Base-by-base conservation (phyloP, 2,797 vertebrate species). In the Sebastiscus albofasciatus region DNA sequence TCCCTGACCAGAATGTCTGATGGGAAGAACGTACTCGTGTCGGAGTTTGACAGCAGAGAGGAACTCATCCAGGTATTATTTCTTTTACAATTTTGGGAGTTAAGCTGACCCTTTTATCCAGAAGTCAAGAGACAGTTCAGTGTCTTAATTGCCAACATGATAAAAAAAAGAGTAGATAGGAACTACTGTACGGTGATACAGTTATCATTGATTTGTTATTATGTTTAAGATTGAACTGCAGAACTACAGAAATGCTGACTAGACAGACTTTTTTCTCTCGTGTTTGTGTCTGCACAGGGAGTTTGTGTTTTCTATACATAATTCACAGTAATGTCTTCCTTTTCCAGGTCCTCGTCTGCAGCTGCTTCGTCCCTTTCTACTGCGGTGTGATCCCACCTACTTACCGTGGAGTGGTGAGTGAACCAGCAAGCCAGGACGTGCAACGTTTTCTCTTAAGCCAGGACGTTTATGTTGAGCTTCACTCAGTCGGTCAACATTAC, bases 51-150 rank as follows among this genome's bases (percentile, higher is more conserved):
- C 75, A 97, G 95, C 66, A 97, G 96, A 82, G 96, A 97, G 2
- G 97, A 99, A 86, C 96, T 98, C 6, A 88, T 98, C 33, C 95
- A 98, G 91, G 97, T 99, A 86, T 78, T 34, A 97, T 99, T 87
- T 78, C 4, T 39, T 36, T 39, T 10, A 49, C 11, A 29, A 1
- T n/a, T 31, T 56, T 4, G 5, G 5, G 22, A 18, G 42, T 36
- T 10, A 20, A 55, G 16, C 18, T 29, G 4, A 13, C 5, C n/a
- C 6, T 62, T 52, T 70, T 2, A 33, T 61, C 20, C 20, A 9
- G 26, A 42, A 14, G 24, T 62, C n/a, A 60, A 1, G 2, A 27
- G 20, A 56, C 56, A 67, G 1, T 16, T 65, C 6, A 11, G 0
- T 39, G 13, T 31, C 7, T 33, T 46, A 3, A 26, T 18, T 70